Evolutionary conservation across 1,140 invertebrate species (phyloP), one percentile per base, ranked within the genome.

Genomic region (Drosophila malerkotliana): DNA sequence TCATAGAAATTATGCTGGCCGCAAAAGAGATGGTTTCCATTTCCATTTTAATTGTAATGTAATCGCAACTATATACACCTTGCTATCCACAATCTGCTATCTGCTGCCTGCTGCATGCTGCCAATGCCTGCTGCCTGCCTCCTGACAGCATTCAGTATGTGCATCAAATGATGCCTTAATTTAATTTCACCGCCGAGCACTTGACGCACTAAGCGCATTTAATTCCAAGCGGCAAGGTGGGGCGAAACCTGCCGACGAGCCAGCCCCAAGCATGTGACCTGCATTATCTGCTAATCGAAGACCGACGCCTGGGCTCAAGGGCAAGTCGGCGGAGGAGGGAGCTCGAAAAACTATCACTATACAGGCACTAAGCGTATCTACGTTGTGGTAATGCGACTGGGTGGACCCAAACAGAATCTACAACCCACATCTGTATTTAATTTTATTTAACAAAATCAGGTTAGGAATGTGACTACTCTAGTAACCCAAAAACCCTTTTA

Each of bases 1-100:
- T 80, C 73, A 84, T 80, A 80, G 81, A 77, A 84, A 83, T 79
- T 79, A 76, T 79, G 51, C 18, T 47, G 44, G 41, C 51, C 28
- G 48, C 72, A 51, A 56, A 45, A 49, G 53, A 37, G 52, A 73
- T 73, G 59, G 44, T 49, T 54, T 52, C 54, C 26, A 67, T 74
- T 79, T 85, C 77, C 81, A 77, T 76, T 84, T 85, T 79, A 84
- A 85, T 84, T 85, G 73, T 66, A 76, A 76, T 85, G 74, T 79
- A 77, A 77, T 80, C 62, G 67, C 72, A 77, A 58, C 53, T 78
- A 52, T 44, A 60, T 34, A 57, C 28, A 57, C 14, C 10, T 49
- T 18, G 34, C 28, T 28, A 56, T 30, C 37, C 34, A 53, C 44
- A 71, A 51, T 30, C 26, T 44, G 14, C 41, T 44, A 44, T 44